Conservation (phyloP, 2,888 invertebrate genomes). For the Abscondita cerata region DNA sequence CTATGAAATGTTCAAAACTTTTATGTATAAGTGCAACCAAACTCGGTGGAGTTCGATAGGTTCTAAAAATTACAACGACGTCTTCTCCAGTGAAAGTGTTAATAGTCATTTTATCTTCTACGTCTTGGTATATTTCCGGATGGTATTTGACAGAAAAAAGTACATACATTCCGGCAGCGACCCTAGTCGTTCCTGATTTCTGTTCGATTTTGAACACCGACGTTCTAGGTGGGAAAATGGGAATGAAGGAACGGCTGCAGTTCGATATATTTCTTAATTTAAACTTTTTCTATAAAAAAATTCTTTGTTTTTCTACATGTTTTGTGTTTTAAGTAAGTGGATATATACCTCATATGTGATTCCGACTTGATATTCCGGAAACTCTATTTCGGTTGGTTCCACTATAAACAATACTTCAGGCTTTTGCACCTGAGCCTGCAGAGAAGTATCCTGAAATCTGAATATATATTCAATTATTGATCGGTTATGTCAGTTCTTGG, state of each 20-base stretch:
- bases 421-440: too few species aligned
- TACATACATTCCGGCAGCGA: slow-evolving; percentile 58
- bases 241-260: slow-evolving; percentile 47
- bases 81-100: slow-evolving; percentile 50
- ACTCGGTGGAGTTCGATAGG: slow-evolving; percentile 53
- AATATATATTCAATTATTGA: too few species aligned
- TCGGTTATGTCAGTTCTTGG: too few species aligned
- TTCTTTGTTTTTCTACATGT: background rate
- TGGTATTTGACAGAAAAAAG: slow-evolving; percentile 52
- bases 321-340: slow-evolving; percentile 1
- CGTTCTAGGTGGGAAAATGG: slow-evolving; percentile 45
- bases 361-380: slow-evolving; percentile 53
- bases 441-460: too few species aligned
- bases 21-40: slow-evolving; percentile 50
- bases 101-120: slow-evolving; percentile 50
- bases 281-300: slow-evolving; percentile 36
- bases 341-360: slow-evolving; percentile 50
- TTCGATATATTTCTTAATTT: slow-evolving; percentile 50
- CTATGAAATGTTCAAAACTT: slow-evolving; percentile 23
- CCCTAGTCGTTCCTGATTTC: slow-evolving; percentile 36
- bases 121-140: slow-evolving; percentile 50
- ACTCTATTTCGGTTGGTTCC: slow-evolving; percentile 48
- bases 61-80: slow-evolving; percentile 47
- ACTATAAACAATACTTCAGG: slow-evolving; percentile 45
- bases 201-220: slow-evolving; percentile 49